Evolutionary conservation across 2,888 invertebrate genomes (phyloP).

Genomic region (Dendrolimus pini): DNA sequence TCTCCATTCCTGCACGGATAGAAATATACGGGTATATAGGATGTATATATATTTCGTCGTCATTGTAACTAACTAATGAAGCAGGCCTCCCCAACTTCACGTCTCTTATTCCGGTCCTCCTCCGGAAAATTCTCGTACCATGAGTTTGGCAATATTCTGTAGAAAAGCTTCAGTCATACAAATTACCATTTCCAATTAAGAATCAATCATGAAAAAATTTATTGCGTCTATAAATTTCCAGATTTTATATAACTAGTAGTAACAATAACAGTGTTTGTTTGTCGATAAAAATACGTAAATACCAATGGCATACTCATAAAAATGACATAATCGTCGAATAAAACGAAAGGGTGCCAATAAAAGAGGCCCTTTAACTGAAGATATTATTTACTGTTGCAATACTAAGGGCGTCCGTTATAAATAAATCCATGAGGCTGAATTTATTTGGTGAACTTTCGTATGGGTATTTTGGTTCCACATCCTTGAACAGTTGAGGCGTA

Average conservation of each 20-base stretch:
- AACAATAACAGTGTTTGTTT: conserved; percentile 41
- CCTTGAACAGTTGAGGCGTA: background rate
- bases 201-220: conserved; percentile 23
- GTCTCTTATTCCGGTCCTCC: no score
- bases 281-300: conserved; percentile 56
- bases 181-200: conserved; percentile 25
- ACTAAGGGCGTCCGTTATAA: conserved; percentile 46
- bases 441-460: conserved; percentile 23
- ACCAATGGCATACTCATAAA: conserved; percentile 53
- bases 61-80: no score
- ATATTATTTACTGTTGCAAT: conserved; percentile 67
- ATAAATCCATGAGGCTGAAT: conserved; percentile 34
- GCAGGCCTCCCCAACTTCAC: no score
- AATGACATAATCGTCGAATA: conserved; percentile 65
- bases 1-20: no score
- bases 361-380: conserved; percentile 53
- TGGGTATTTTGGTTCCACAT: background rate
- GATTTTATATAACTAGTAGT: conserved; percentile 21
- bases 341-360: conserved; percentile 69
- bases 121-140: no score
- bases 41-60: no score
- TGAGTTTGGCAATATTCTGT: no score
- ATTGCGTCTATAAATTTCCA: conserved; percentile 25
- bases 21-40: no score
- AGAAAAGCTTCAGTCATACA: background rate